Base-by-base conservation (phyloP, 2,113 vertebrate species). In the Arvicanthis niloticus region DNA sequence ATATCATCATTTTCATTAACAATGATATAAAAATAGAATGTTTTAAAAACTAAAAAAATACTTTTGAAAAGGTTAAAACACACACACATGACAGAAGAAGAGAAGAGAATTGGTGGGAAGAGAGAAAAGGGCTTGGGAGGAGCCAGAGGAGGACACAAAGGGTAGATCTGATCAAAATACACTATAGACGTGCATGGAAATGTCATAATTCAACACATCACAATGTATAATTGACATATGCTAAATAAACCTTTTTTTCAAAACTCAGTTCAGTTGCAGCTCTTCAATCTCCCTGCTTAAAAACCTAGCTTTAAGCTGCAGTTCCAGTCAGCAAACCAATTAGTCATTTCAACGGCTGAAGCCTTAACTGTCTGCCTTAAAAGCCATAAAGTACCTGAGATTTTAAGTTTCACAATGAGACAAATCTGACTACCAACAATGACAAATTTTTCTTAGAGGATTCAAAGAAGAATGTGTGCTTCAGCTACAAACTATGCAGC, bases 381-480 rank as follows among this genome's bases (percentile, higher is more conserved):
- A 76, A 16, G 48, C 91, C 91, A 89, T 72, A 94, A 89, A 93
- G 45, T 53, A 42, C 40, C 68, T 75, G 56, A 10, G 70, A 90
- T 80, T 75, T 93, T 42, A 95, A 56, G 70, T 92, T 92, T 96
- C 56, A 73, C 56, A 92, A 93, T 75, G 53, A 58, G 62, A 45
- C 48, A 88, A 94, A 93, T 65, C 29, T 92, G 88, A 94, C 93
- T 80, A 80, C 10, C 42, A 89, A 56, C 34, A 94, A 75, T 53
- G 51, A 60, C 60, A 58, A 72, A 80, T 68, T 65, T 81, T 87
- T 34, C 86, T 88, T 77, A 86, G n/a, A 26, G 26, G 9, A n/a
- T 51, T 94, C 84, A 89, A 65, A 78, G 17, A 88, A 68, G 51
- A 97, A 84, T 78, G 4, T 72, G 58, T 73, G 75, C 45, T 78